Base-by-base conservation (phyloP, 2,113 vertebrate species). In the Spea bombifrons region DNA sequence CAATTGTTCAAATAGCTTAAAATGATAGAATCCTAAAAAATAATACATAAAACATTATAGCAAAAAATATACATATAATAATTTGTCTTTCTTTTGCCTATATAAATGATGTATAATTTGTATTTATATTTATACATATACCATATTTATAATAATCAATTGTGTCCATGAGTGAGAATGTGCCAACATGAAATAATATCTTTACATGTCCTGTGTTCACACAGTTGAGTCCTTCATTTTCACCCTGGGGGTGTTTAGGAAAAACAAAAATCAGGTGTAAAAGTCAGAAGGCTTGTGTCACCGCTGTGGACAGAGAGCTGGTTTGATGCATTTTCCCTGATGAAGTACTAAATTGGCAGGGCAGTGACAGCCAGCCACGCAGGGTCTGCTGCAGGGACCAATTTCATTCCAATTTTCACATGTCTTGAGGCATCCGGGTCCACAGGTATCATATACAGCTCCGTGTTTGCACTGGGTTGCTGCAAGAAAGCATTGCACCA, bases 381-480 rank as follows among this genome's bases (percentile, higher is more conserved):
- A 99, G 0, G 96, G 94, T 81, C 93, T 95, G 77, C 84, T 88
- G 85, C 97, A 99, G 0, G 94, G 95, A 0, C 96, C 92, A 0
- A 99, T 97, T 89, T 99, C 97, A 3, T 99, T 99, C 96, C 97
- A 99, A 92, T 97, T 98, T 87, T 96, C 94, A 64, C 97, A 99
- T 12, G 95, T 98, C 88, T 98, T 99, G 81, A 94, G 87, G 80
- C 97, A 99, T 79, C 96, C 96, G 0, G 96, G 97, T 0, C 97
- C 96, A 8, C 97, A 99, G n/a, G 96, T 98, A 72, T 98, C 94
- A 2, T 98, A 99, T 50, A 99, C 93, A 0, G 97, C 97, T 0
- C 96, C 94, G 0, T 99, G 95, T 85, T 95, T 96, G 81, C 97
- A 99, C 83, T 98, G 96, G 0, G 94, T 95, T 67, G 96, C 97